Evolutionary conservation across 2,888 invertebrate species (phyloP).

Genomic region (Apotomis capreana): DNA sequence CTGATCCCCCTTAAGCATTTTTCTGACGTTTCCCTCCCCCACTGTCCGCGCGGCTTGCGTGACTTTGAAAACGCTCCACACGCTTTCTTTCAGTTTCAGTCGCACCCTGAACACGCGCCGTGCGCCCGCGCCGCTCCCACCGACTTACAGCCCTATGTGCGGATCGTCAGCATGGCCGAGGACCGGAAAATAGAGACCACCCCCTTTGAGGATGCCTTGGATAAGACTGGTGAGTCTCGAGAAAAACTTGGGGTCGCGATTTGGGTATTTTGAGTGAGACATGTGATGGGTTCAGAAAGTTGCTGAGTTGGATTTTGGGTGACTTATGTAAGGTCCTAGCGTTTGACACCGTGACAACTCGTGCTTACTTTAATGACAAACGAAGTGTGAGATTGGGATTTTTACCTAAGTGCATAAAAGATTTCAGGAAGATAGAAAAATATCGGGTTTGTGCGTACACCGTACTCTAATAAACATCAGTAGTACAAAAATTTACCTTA

Average conservation of each 20-base stretch:
- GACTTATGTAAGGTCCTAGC: too few relatives aligned
- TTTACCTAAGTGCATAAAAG: too few relatives aligned
- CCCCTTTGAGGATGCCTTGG: slow-evolving; percentile 69
- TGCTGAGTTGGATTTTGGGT: not conserved
- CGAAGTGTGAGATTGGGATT: too few relatives aligned
- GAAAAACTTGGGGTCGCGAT: not conserved
- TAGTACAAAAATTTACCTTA: too few relatives aligned
- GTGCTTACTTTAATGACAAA: too few relatives aligned
- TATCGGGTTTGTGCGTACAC: too few relatives aligned
- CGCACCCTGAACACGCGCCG: slow-evolving; percentile 48
- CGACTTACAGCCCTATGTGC: slow-evolving; percentile 29
- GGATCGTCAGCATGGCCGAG: slow-evolving; percentile 32
- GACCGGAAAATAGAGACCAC: slow-evolving; percentile 44
- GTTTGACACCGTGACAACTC: too few relatives aligned
- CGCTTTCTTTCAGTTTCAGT: slow-evolving; percentile 71
- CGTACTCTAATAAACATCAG: too few relatives aligned
- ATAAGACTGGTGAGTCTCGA: slow-evolving; percentile 62
- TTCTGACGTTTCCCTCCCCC: slow-evolving; percentile 37
- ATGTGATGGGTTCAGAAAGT: too few relatives aligned
- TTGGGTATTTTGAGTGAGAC: too few relatives aligned
- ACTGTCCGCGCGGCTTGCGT: slow-evolving; percentile 53
- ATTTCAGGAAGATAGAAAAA: too few relatives aligned
- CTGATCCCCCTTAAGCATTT: not conserved
- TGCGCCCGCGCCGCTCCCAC: slow-evolving; percentile 40
- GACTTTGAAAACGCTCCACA: slow-evolving; percentile 62